A percentile compares a stretch with the other conserved stretches of the same genome.
These are phyloP conservation scores for Drosophila quinaria DNA, from an alignment of 2,888 invertebrate genomes.

Conservation along the genomic window DNA sequence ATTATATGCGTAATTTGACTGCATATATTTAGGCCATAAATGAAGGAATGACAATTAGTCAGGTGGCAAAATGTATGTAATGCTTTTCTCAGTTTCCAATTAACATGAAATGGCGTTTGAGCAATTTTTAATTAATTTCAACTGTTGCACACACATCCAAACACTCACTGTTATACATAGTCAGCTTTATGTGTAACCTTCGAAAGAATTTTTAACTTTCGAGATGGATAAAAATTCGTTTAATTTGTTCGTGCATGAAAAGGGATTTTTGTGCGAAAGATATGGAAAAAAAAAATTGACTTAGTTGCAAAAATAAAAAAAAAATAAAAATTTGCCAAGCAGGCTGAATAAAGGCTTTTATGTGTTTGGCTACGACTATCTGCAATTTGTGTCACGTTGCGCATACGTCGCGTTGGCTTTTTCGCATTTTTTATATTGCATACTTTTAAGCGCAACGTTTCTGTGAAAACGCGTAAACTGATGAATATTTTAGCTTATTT, in stretches of 20 bases:
- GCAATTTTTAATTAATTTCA: constrained; percentile 76
- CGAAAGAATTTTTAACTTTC: constrained; percentile 3
- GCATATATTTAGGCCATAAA: constrained; percentile 1
- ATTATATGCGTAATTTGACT: constrained; percentile 2
- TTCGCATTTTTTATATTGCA: constrained; percentile 45
- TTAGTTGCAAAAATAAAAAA: constrained; percentile 13
- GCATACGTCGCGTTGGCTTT: constrained; percentile 40
- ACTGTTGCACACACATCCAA: constrained; percentile 24
- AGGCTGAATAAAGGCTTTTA: constrained; percentile 15
- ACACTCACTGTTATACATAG: not conserved
- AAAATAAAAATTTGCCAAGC: not conserved
- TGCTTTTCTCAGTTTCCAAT: constrained; percentile 3
- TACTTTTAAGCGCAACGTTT: constrained; percentile 42
- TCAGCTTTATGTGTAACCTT: constrained; percentile 8
- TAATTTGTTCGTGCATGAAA: constrained; percentile 23
- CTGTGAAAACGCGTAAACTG: constrained; percentile 45
- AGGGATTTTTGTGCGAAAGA: constrained; percentile 13
- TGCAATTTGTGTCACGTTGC: constrained; percentile 25
- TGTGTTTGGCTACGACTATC: constrained; percentile 9
- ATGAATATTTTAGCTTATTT: constrained; percentile 74
- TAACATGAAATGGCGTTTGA: constrained; percentile 36
- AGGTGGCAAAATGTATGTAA: not conserved
- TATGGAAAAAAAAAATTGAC: constrained; percentile 10
- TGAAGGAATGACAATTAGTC: constrained; percentile 11
- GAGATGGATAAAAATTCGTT: constrained; percentile 19